Evolutionary conservation across 2,888 invertebrate genomes (phyloP).

Genomic region (Platycnemis pennipes): DNA sequence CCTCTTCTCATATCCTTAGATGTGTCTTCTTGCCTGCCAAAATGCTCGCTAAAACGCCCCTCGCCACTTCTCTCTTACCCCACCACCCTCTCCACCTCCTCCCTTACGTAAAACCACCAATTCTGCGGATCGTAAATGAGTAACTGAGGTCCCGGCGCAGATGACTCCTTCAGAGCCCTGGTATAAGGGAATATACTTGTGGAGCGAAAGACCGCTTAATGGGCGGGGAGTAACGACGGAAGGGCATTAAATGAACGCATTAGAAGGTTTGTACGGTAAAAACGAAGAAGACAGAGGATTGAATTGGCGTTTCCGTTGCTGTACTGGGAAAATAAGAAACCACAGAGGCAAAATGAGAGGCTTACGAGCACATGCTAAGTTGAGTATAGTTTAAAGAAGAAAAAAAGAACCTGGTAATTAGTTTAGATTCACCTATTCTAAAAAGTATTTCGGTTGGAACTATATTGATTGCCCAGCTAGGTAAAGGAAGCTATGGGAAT

Average conservation of each 20-base stretch:
- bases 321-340: neutral
- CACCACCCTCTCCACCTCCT: neutral
- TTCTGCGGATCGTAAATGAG: constrained; percentile 11
- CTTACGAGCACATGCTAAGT: no score
- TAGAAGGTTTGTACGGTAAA: no score
- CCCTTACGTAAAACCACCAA: neutral
- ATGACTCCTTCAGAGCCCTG: neutral
- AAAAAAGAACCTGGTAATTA: no score
- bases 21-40: neutral
- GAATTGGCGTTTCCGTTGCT: neutral
- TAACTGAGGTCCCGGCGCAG: neutral
- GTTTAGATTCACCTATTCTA: no score
- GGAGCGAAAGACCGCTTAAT: no score
- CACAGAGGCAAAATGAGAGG: neutral
- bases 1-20: neutral
- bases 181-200: neutral
- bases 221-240: no score
- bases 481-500: no score
- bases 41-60: neutral
- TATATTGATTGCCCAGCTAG: no score
- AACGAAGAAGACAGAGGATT: no score
- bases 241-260: no score
- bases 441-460: no score
- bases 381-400: no score
- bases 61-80: neutral